Percentiles rank a stretch among this genome's conserved stretches.
These are phyloP conservation scores for Meloidogyne exigua DNA, from an alignment of 1,140 invertebrate genomes.

Conservation along the genomic window DNA sequence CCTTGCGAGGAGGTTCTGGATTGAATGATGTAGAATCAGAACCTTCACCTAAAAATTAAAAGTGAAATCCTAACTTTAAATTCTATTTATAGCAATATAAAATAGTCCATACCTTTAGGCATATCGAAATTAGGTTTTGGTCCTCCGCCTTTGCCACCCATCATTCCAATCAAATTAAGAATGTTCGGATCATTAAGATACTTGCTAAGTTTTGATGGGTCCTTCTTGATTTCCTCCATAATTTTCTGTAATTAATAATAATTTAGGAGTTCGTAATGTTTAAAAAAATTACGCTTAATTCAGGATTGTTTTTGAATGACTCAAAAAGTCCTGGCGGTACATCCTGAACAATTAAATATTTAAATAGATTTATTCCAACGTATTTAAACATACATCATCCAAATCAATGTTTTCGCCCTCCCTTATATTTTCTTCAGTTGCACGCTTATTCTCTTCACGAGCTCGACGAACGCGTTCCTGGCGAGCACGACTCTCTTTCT, in stretches of 20 bases:
- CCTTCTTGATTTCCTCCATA: conserved; percentile 32
- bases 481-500: conserved; percentile 63
- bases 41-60: neutral
- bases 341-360: neutral
- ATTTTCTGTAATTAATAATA: conserved; percentile 28
- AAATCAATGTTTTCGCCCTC: neutral
- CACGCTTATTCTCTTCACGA: conserved; percentile 64
- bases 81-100: neutral
- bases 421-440: conserved; percentile 26
- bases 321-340: neutral
- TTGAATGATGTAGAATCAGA: neutral
- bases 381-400: neutral
- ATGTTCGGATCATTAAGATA: conserved; percentile 26
- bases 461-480: conserved; percentile 64
- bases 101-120: neutral
- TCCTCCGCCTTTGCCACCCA: conserved; percentile 14
- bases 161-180: conserved; percentile 31
- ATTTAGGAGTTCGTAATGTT: conserved; percentile 11
- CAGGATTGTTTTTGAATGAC: conserved; percentile 29
- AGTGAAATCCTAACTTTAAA: neutral
- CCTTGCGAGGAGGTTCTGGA: conserved; percentile 27
- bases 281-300: neutral
- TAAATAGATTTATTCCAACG: neutral
- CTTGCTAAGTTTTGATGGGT: conserved; percentile 38
- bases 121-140: neutral